A percentile compares a stretch with the other conserved stretches of the same genome.
phyloP scores from a whole-genome alignment of 2,113 vertebrate genomes.

The Erythrocebus patas region DNA sequence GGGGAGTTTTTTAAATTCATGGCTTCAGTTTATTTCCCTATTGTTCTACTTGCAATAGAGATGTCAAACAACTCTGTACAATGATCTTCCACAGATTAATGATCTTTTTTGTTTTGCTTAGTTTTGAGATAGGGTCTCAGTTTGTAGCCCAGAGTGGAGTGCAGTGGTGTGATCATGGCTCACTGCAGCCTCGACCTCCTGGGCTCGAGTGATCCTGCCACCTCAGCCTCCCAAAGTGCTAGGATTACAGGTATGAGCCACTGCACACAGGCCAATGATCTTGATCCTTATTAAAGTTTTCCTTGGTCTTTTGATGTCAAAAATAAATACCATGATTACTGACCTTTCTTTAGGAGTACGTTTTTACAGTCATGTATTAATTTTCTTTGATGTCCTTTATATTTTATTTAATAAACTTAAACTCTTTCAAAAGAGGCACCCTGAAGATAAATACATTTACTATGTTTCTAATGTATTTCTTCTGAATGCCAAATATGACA shows the following conservation, averaged over 20 bases:
- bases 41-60: neutral
- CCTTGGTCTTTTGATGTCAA: conserved; percentile 16
- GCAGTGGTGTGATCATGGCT: too few species aligned
- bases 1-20: neutral
- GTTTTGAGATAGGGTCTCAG: too few species aligned
- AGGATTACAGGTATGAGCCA: too few species aligned
- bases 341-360: conserved; percentile 19
- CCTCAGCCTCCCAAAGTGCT: too few species aligned
- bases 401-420: conserved; percentile 40
- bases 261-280: neutral
- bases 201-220: too few species aligned
- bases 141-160: too few species aligned
- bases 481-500: conserved; percentile 2
- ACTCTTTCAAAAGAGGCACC: neutral
- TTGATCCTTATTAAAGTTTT: conserved; percentile 39
- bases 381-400: conserved; percentile 30
- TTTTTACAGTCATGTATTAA: conserved; percentile 20
- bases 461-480: conserved; percentile 11
- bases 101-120: too few species aligned
- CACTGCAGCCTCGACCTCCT: too few species aligned
- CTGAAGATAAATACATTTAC: conserved; percentile 17
- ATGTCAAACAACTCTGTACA: neutral
- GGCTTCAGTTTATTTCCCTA: conserved; percentile 4
- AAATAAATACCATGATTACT: conserved; percentile 35
- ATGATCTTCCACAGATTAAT: conserved; percentile 27